Evolutionary conservation across 2,888 invertebrate species (phyloP).

Genomic region (Polydrusus tereticollis): DNA sequence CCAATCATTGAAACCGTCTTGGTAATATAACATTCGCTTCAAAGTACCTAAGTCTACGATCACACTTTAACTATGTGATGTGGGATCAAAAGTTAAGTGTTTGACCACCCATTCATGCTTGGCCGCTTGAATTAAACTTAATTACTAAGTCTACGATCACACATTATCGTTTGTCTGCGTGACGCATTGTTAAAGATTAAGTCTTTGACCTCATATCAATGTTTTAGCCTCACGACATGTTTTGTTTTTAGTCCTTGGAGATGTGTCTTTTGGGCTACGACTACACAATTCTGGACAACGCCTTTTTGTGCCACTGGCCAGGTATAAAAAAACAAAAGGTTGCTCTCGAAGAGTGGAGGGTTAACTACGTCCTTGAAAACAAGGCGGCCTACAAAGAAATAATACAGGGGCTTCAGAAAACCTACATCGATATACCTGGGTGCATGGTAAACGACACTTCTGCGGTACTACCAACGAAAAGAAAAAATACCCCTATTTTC

Average conservation of each 20-base stretch:
- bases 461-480: neutral
- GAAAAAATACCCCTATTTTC: neutral
- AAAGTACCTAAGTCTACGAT: too few relatives aligned
- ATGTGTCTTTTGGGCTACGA: conserved; percentile 81
- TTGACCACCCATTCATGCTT: too few relatives aligned
- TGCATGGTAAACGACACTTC: conserved; percentile 54
- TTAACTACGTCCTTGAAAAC: conserved; percentile 64
- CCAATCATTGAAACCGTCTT: too few relatives aligned
- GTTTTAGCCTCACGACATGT: neutral
- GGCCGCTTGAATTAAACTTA: too few relatives aligned
- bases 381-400: conserved; percentile 69
- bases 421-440: conserved; percentile 67
- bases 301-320: conserved; percentile 78
- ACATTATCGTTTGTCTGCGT: too few relatives aligned
- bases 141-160: too few relatives aligned
- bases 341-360: conserved; percentile 61
- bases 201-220: neutral
- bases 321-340: conserved; percentile 71
- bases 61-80: too few relatives aligned
- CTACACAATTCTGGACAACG: conserved; percentile 80
- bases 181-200: too few relatives aligned
- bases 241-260: conserved; percentile 76
- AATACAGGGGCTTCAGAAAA: conserved; percentile 66
- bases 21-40: too few relatives aligned
- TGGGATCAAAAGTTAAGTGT: too few relatives aligned